Evolutionary conservation across 2,888 invertebrate species (phyloP), one percentile per base, ranked within the genome.

Genomic region (Mythimna loreyi): DNA sequence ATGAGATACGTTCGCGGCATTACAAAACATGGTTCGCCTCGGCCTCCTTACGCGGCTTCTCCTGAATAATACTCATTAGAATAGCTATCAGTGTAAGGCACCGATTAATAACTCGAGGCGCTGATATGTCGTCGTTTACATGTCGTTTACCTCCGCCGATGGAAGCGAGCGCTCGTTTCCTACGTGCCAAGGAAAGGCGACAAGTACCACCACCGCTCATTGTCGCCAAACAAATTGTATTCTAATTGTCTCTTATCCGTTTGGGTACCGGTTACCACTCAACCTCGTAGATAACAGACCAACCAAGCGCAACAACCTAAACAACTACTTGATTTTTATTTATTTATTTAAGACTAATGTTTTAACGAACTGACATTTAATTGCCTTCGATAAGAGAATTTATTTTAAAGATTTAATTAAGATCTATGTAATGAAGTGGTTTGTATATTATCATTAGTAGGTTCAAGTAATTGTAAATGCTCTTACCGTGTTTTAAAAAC

Each of bases 21-120:
- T 88, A 86, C 86, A 87, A 90, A 90, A 91, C 86, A 87, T 87
- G 81, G 89, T 90, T 94, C 84, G 92, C 94, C 94, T 94, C 95
- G 95, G 90, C 93, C 95, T 95, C 93, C 89, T 95, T 95, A 90
- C 89, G 84, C 81, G 85, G 84, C 85, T 87, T 89, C 89, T 91
- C 86, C 87, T 87, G 90, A 88, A 89, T 84, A 89, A 82, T 86
- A 88, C 93, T 96, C 94, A 96, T 96, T 96, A 95, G 95, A 96
- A 96, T 96, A 94, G 93, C 91, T 96, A 96, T 96, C 96, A 92
- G 91, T 90, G 92, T 89, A 90, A 92, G 90, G 92, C 93, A 91
- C 92, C 93, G 94, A 95, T 95, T 94, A 95, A 95, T 93, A 94
- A 94, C 91, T 91, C 85, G 92, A 89, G 85, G 86, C 88, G 89